Conservation (phyloP, 2,888 invertebrate genomes). For the Ommatoiulus sabulosus region DNA sequence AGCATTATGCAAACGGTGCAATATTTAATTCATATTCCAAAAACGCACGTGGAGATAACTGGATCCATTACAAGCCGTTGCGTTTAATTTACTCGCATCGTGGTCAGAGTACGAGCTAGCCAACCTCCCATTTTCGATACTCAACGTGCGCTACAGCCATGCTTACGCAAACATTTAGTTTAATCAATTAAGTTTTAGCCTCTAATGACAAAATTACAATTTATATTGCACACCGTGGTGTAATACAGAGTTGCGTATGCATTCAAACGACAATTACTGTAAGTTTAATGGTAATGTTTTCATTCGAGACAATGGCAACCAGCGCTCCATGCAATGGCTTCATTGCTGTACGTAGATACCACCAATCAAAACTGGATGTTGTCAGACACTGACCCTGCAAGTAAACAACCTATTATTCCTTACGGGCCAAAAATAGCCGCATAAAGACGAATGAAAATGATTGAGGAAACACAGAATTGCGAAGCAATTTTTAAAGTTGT, state of each 20-base stretch:
- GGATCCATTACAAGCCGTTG: conserved; percentile 24
- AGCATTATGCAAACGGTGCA: background rate
- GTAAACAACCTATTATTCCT: too few species aligned
- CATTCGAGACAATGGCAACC: background rate
- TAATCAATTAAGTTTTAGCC: conserved; percentile 15
- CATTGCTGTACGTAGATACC: background rate
- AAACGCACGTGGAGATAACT: conserved; percentile 36
- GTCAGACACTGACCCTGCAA: background rate
- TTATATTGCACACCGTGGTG: background rate
- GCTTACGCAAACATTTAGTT: background rate
- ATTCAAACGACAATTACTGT: background rate
- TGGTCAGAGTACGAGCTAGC: background rate
- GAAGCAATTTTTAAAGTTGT: too few species aligned
- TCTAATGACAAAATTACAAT: conserved; percentile 11
- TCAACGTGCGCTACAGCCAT: background rate
- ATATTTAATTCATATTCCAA: conserved; percentile 43
- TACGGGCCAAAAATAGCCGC: too few species aligned
- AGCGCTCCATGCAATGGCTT: background rate
- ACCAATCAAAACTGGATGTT: background rate
- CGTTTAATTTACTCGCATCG: background rate
- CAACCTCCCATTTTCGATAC: background rate
- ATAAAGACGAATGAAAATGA: too few species aligned
- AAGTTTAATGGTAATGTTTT: background rate
- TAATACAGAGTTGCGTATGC: background rate
- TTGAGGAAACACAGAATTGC: too few species aligned